Conservation (phyloP, 2,888 invertebrate species). For the Coelinius sp. region DNA sequence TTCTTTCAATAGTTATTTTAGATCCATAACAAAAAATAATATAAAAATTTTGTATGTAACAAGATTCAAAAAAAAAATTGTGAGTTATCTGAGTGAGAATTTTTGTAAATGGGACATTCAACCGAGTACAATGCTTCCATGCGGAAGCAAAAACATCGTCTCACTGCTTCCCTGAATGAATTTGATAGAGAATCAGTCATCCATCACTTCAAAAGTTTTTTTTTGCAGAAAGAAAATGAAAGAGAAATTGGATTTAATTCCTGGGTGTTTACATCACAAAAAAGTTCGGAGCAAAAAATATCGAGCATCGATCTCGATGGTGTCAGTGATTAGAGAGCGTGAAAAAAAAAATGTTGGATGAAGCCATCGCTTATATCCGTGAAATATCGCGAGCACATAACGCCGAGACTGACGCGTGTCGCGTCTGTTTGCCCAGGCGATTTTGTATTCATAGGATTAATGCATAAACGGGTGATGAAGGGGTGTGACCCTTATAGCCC, state of each 20-base stretch:
- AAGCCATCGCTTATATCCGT: conserved; percentile 61
- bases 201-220: not conserved
- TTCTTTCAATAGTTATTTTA: no score
- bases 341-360: conserved; percentile 56
- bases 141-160: not conserved
- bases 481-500: conserved; percentile 50
- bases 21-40: no score
- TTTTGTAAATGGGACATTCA: not conserved
- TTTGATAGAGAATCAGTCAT: conserved; percentile 4
- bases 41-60: no score
- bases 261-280: conserved; percentile 20
- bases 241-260: conserved; percentile 3
- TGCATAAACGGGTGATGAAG: conserved; percentile 36
- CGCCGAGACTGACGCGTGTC: conserved; percentile 62
- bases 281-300: not conserved
- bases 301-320: conserved; percentile 44
- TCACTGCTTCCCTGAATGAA: not conserved
- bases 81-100: no score
- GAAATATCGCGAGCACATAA: conserved; percentile 68
- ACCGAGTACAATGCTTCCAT: not conserved
- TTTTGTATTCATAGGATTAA: conserved; percentile 69
- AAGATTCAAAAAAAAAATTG: no score
- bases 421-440: conserved; percentile 65
- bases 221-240: not conserved
- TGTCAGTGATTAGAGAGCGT: conserved; percentile 50